Evolutionary conservation across 2,113 vertebrate species (phyloP).

Genomic region (Sapajus apella): DNA sequence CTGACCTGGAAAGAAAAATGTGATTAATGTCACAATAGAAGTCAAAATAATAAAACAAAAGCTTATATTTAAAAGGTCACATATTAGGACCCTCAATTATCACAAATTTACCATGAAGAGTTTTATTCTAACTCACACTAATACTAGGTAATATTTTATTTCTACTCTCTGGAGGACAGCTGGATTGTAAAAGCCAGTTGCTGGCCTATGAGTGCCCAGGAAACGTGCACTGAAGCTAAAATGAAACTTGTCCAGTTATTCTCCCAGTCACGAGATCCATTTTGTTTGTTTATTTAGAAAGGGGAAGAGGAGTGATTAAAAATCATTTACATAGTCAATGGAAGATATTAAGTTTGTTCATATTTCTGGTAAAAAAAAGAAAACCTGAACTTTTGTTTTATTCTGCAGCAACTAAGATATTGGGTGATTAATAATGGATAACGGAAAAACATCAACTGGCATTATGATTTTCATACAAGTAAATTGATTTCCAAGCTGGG

Average conservation of each 20-base stretch:
- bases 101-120: neutral
- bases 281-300: neutral
- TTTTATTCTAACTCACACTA: neutral
- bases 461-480: conserved; percentile 5
- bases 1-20: neutral
- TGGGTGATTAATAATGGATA: neutral
- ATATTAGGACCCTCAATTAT: neutral
- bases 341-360: neutral
- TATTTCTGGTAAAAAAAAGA: neutral
- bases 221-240: neutral
- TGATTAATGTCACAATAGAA: neutral
- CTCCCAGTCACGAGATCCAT: neutral
- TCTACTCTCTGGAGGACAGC: neutral
- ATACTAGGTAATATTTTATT: neutral
- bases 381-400: neutral
- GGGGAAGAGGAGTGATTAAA: neutral
- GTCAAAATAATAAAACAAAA: neutral
- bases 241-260: neutral
- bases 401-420: neutral
- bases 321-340: neutral
- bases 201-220: neutral
- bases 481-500: neutral
- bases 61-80: neutral
- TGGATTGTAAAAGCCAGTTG: neutral
- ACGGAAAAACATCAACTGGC: neutral